Evolutionary conservation across 2,797 vertebrate genomes (phyloP), one percentile per base, ranked within the genome.

Genomic region (Peromyscus aztecus): DNA sequence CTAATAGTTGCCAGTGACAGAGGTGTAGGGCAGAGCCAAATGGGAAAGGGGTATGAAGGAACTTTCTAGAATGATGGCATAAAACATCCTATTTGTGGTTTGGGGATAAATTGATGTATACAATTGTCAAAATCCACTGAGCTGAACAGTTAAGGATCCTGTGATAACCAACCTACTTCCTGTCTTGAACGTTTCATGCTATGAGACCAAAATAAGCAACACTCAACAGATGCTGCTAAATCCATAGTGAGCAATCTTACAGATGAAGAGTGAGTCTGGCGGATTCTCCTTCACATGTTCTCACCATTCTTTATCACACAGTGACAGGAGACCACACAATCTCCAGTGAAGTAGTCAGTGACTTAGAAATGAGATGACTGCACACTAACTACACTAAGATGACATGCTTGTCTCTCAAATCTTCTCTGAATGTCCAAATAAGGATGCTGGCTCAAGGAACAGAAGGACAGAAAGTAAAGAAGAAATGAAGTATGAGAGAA

Each of bases 401-500:
- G 29, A 43, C 73, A 96, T 57, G n/a, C 86, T 91, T 80, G 16
- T 61, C 40, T 95, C 77, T 76, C 63, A 86, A 92, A 75, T 75
- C 63, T 52, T 77, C 94, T 88, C 93, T 43, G 55, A 89, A 82
- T 78, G 71, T 67, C 37, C 63, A 76, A 5, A 77, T 4, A 93
- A 91, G 43, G 24, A 3, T 92, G 67, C 40, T 52, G 94, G 81
- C 21, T 92, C 21, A 96, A 81, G 55, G 29, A 92, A 80, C n/a
- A 73, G 31, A 61, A 87, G 52, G 8, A 29, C 71, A 71, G 6
- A 3, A n/a, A 59, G 16, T 13, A 78, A 40, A 80, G 87, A 88
- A 97, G 57, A 91, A 83, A 84, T 29, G 21, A 86, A 93, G 40
- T 24, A 61, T 73, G 59, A 75, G 3, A 94, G 34, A 94, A 82